Conservation (phyloP, 2,797 vertebrate genomes). For the Melanotaenia boesemani region DNA sequence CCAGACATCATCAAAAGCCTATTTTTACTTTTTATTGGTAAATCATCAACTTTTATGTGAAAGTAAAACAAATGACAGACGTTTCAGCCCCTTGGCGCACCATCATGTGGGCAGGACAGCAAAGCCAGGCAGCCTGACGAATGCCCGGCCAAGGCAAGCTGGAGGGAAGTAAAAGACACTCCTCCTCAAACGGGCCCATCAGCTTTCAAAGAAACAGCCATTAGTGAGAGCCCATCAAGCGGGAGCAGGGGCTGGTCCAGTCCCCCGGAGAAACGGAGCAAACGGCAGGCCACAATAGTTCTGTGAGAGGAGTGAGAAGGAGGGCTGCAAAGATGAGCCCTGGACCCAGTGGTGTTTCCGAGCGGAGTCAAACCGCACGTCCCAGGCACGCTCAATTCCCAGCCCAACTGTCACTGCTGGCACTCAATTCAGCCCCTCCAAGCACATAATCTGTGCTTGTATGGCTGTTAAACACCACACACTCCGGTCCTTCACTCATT, state of each 20-base stretch:
- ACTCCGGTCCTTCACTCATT: constrained; percentile 73
- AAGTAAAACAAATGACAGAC: constrained; percentile 86
- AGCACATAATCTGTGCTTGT: constrained; percentile 86
- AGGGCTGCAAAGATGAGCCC: constrained; percentile 75
- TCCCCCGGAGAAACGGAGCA: constrained; percentile 73
- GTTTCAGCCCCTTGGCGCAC: constrained; percentile 80
- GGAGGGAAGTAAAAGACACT: constrained; percentile 85
- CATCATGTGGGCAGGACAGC: constrained; percentile 80
- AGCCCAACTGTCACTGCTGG: constrained; percentile 89
- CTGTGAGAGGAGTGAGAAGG: constrained; percentile 66
- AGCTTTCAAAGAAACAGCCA: constrained; percentile 83
- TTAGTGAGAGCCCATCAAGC: constrained; percentile 82
- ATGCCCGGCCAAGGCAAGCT: constrained; percentile 84
- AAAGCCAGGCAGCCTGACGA: constrained; percentile 82
- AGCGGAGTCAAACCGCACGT: constrained; percentile 75
- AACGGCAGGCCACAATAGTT: constrained; percentile 76
- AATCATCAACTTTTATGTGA: constrained; percentile 85
- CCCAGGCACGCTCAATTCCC: constrained; percentile 83
- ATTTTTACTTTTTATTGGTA: constrained; percentile 84
- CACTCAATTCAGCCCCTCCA: constrained; percentile 82
- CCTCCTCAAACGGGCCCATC: constrained; percentile 79
- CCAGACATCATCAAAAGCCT: constrained; percentile 77
- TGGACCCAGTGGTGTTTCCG: constrained; percentile 81
- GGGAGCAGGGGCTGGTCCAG: constrained; percentile 67
- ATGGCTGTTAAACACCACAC: constrained; percentile 84